Percentiles rank a stretch among this genome's conserved stretches.
phyloP scores from a whole-genome alignment of 2,888 invertebrate species.

The Drosophila neotestacea region DNA sequence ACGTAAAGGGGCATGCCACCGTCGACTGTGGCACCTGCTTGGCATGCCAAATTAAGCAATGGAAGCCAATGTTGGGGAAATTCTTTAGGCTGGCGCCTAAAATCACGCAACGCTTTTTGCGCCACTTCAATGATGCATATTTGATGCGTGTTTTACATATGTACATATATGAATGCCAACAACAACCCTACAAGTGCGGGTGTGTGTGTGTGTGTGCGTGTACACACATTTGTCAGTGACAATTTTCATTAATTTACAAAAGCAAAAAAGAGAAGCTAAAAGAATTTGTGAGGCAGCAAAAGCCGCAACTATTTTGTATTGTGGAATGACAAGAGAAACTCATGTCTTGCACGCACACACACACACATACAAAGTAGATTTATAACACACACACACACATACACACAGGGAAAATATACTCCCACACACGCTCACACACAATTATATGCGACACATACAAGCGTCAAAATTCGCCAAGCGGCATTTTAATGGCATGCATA shows the following conservation, averaged over 20 bases:
- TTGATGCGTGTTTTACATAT: conserved; percentile 59
- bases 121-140: conserved; percentile 62
- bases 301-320: conserved; percentile 48
- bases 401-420: neutral
- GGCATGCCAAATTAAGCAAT: conserved; percentile 71
- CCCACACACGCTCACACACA: neutral
- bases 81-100: conserved; percentile 45
- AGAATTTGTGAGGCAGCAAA: conserved; percentile 47
- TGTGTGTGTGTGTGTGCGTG: conserved; percentile 7
- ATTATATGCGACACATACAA: neutral
- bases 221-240: conserved; percentile 70
- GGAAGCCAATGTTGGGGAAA: conserved; percentile 28
- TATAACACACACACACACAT: neutral
- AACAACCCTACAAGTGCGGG: conserved; percentile 2
- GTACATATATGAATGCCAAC: conserved; percentile 17
- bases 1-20: conserved; percentile 31
- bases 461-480: conserved; percentile 21
- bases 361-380: neutral
- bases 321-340: conserved; percentile 25
- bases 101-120: conserved; percentile 55
- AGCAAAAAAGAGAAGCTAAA: conserved; percentile 58
- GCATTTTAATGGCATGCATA: conserved; percentile 54
- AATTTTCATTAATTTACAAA: conserved; percentile 77
- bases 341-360: conserved; percentile 22
- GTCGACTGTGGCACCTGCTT: conserved; percentile 61